Conservation (phyloP, 2,797 vertebrate species). For the Bryconaethiops microstoma region DNA sequence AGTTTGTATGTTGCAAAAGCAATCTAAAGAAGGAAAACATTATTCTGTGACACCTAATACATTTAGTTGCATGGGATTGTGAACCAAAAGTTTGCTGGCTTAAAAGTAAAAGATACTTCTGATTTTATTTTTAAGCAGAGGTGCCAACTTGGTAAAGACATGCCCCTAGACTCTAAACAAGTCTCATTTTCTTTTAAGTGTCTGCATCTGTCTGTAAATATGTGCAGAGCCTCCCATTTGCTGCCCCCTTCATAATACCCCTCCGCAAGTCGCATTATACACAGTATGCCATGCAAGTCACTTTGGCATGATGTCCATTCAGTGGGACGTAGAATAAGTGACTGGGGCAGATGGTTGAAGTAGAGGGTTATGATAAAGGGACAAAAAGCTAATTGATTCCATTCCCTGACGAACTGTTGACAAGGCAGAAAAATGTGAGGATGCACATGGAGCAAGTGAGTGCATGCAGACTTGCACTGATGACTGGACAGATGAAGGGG, state of each 20-base stretch:
- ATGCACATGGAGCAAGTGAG: neutral
- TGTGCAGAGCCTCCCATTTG: neutral
- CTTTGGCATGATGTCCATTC: slow-evolving; percentile 36
- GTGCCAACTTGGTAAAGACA: neutral
- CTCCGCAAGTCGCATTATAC: neutral
- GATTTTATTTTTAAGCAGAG: neutral
- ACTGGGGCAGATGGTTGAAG: slow-evolving; percentile 61
- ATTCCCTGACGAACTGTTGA: slow-evolving; percentile 44
- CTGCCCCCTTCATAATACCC: neutral
- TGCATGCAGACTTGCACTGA: neutral
- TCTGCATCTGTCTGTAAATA: neutral
- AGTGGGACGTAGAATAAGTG: slow-evolving; percentile 53
- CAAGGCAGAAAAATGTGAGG: slow-evolving; percentile 37
- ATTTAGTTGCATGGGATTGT: neutral
- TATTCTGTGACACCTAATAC: neutral
- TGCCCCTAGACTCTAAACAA: neutral
- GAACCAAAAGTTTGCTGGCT: neutral
- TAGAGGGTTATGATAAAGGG: slow-evolving; percentile 61
- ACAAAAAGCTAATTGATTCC: slow-evolving; percentile 68
- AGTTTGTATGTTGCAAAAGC: too few relatives aligned
- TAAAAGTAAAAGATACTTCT: neutral
- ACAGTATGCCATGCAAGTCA: neutral
- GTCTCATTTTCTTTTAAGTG: neutral
- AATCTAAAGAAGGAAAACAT: too few relatives aligned
- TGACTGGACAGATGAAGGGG: slow-evolving; percentile 8